Evolutionary conservation across 1,140 invertebrate genomes (phyloP).

Genomic region (Drosophila burlai): DNA sequence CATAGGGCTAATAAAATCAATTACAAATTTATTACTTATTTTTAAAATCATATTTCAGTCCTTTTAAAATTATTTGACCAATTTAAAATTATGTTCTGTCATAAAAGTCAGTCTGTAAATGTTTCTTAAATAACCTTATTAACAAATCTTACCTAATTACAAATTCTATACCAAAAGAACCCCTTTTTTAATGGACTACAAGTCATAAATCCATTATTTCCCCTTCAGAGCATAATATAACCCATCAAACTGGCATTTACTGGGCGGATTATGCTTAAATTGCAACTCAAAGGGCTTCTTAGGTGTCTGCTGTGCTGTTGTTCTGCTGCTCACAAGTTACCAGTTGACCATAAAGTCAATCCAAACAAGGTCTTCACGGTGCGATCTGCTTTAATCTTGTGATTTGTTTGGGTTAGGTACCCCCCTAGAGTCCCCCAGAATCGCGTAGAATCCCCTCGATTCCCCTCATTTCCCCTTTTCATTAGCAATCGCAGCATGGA

Average conservation of each 20-base stretch:
- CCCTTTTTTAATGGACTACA: background rate
- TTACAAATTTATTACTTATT: no score
- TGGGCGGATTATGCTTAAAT: slow-evolving; percentile 28
- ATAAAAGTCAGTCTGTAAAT: background rate
- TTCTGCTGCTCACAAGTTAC: slow-evolving; percentile 9
- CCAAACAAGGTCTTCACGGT: slow-evolving; percentile 24
- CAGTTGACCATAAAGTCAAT: slow-evolving; percentile 43
- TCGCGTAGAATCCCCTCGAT: background rate
- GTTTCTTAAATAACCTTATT: background rate
- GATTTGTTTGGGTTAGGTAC: slow-evolving; percentile 41
- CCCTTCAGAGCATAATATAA: background rate
- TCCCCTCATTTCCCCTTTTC: slow-evolving; percentile 17
- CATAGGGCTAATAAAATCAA: no score
- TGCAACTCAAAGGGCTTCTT: slow-evolving; percentile 22
- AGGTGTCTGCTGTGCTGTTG: slow-evolving; percentile 26
- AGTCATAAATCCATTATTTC: slow-evolving; percentile 3
- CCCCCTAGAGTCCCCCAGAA: background rate
- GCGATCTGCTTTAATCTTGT: slow-evolving; percentile 65
- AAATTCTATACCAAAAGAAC: background rate
- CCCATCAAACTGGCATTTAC: slow-evolving; percentile 5
- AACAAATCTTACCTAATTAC: background rate
- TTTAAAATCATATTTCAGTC: background rate
- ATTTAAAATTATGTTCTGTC: no score
- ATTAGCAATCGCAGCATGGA: slow-evolving; percentile 61
- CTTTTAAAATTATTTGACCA: background rate